These are phyloP conservation scores for Volucella inanis DNA, from an alignment of 2,888 invertebrate genomes.

Conservation along the genomic window DNA sequence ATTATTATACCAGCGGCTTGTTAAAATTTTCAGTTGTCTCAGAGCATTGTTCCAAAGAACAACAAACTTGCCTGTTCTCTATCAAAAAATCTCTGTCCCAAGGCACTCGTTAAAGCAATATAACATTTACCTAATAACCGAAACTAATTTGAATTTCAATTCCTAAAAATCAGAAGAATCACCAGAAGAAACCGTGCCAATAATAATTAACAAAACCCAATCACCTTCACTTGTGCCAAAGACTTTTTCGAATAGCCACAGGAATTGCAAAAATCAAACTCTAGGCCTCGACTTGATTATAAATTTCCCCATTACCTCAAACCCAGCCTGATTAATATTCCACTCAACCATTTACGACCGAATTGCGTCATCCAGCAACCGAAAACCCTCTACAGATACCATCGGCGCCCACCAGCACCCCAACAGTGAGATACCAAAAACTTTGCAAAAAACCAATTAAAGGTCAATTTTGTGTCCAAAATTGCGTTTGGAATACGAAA, in stretches of 20 bases:
- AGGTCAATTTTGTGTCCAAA: slow-evolving; percentile 34
- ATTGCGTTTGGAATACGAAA: slow-evolving; percentile 37
- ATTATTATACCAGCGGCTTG: too few relatives aligned
- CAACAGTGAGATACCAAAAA: background rate
- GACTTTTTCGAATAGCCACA: slow-evolving; percentile 8
- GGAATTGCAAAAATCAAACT: slow-evolving; percentile 11
- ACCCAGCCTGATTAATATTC: slow-evolving; percentile 55
- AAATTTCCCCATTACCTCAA: slow-evolving; percentile 45
- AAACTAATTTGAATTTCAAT: too few relatives aligned
- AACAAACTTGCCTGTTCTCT: too few relatives aligned
- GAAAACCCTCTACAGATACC: background rate
- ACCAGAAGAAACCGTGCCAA: slow-evolving; percentile 22
- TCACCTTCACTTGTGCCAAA: slow-evolving; percentile 10
- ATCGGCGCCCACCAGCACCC: background rate
- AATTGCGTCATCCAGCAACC: slow-evolving; percentile 31
- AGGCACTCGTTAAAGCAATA: too few relatives aligned
- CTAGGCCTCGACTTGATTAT: slow-evolving; percentile 39
- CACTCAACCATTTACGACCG: slow-evolving; percentile 30
- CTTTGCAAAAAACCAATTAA: slow-evolving; percentile 16
- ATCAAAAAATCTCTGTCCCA: too few relatives aligned
- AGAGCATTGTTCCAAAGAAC: too few relatives aligned
- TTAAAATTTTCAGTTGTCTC: too few relatives aligned
- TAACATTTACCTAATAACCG: too few relatives aligned
- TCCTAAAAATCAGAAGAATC: slow-evolving; percentile 1
- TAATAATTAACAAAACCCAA: slow-evolving; percentile 30